phyloP scores from a whole-genome alignment of 2,797 vertebrate genomes.

The Rhinatrema bivittatum region DNA sequence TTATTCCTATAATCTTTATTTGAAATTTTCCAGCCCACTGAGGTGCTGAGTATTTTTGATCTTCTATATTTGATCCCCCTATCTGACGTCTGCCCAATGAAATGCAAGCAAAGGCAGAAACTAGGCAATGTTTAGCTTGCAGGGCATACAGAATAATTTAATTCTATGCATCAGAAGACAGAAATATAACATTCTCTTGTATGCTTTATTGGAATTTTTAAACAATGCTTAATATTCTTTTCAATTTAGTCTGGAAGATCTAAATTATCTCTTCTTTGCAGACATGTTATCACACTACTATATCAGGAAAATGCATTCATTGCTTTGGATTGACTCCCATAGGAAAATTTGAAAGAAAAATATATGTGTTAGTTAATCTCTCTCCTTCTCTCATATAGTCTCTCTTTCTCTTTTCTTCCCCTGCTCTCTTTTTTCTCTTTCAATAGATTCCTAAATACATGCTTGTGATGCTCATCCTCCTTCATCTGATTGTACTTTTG shows the following conservation, averaged over 20 bases:
- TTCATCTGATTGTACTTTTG: too few relatives aligned
- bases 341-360: too few relatives aligned
- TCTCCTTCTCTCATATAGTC: too few relatives aligned
- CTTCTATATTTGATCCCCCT: too few relatives aligned
- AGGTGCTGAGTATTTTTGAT: too few relatives aligned
- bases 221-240: background rate
- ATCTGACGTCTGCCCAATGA: too few relatives aligned
- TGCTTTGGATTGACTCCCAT: background rate
- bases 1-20: too few relatives aligned
- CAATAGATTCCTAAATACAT: too few relatives aligned
- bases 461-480: too few relatives aligned
- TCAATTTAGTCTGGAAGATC: background rate
- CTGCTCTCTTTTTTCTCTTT: too few relatives aligned
- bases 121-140: background rate
- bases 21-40: too few relatives aligned
- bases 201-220: conserved; percentile 7
- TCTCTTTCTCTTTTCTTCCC: too few relatives aligned
- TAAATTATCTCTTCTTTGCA: background rate
- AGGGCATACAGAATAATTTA: conserved; percentile 18
- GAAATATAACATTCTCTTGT: background rate
- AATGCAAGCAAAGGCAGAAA: background rate
- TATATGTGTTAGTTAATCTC: background rate
- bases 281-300: background rate
- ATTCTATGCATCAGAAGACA: background rate
- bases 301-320: background rate